phyloP scores from a whole-genome alignment of 2,888 invertebrate species.

The Pristionchus arcanus region DNA sequence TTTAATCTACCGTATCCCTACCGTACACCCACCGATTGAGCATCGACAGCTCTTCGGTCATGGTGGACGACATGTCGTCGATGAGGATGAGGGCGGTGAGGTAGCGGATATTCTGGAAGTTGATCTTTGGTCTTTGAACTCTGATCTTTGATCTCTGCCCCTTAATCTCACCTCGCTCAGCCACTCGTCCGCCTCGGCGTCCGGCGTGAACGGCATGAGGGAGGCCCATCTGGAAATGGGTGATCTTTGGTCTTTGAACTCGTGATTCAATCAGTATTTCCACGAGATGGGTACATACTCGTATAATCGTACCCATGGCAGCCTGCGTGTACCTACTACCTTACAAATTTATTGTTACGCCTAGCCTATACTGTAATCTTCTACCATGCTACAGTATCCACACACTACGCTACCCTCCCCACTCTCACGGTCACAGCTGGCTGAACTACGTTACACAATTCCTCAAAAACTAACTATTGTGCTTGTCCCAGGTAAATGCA shows the following conservation, averaged over 20 bases:
- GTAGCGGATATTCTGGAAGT: conserved; percentile 18
- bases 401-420: too few relatives aligned
- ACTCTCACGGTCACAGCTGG: too few relatives aligned
- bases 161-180: not conserved
- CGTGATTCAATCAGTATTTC: not conserved
- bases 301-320: too few relatives aligned
- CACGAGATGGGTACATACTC: too few relatives aligned
- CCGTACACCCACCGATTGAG: not conserved
- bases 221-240: not conserved
- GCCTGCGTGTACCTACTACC: too few relatives aligned
- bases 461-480: too few relatives aligned
- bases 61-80: conserved; percentile 26
- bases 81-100: conserved; percentile 30
- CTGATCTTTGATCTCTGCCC: not conserved
- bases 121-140: too few relatives aligned
- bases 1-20: not conserved
- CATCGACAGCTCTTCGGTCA: not conserved
- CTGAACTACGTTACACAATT: too few relatives aligned
- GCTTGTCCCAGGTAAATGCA: too few relatives aligned
- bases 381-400: too few relatives aligned
- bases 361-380: too few relatives aligned
- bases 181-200: conserved; percentile 37
- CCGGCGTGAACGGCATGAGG: conserved; percentile 38
- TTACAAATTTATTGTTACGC: too few relatives aligned
- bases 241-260: conserved; percentile 21